phyloP scores from a whole-genome alignment of 2,113 vertebrate species.

The Ptyas mucosa region DNA sequence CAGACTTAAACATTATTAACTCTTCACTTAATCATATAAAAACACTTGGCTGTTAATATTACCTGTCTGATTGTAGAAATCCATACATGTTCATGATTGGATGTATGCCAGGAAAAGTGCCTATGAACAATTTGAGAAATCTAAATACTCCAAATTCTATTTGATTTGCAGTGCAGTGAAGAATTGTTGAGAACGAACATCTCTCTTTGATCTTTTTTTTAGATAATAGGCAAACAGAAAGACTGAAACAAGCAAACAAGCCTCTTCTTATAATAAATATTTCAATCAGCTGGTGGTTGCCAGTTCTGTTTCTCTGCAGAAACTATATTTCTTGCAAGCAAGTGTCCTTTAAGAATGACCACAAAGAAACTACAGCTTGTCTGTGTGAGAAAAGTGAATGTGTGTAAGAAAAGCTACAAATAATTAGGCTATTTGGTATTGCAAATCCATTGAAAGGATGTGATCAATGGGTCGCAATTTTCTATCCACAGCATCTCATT shows the following conservation, averaged over 20 bases:
- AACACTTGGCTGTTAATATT: background rate
- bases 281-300: background rate
- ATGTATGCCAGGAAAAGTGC: background rate
- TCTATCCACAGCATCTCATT: background rate
- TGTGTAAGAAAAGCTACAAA: background rate
- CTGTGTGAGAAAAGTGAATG: background rate
- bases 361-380: background rate
- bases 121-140: background rate
- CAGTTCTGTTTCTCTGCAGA: background rate
- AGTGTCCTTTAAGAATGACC: background rate
- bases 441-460: background rate
- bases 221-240: background rate
- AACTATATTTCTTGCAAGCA: background rate
- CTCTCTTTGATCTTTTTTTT: background rate
- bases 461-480: background rate
- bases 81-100: background rate
- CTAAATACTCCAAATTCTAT: background rate
- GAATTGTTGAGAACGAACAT: background rate
- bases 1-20: background rate
- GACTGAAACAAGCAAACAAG: background rate
- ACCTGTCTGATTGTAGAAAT: background rate
- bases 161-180: background rate
- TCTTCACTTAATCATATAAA: background rate
- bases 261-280: background rate
- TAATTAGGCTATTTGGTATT: background rate